phyloP scores from a whole-genome alignment of 2,888 invertebrate species.

The Lochmaea capreae region DNA sequence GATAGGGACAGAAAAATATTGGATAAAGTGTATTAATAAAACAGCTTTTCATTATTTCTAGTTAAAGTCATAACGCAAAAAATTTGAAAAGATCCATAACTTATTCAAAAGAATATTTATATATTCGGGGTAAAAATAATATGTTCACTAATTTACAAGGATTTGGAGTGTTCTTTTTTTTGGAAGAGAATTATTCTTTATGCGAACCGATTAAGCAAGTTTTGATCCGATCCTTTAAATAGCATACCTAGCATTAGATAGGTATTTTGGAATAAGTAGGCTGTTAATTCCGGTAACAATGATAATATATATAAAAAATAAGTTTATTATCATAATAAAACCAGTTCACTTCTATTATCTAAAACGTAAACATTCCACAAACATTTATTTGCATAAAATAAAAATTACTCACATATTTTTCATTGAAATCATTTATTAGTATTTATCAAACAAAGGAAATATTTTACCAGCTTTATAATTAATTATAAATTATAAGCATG shows the following conservation, averaged over 20 bases:
- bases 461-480: neutral
- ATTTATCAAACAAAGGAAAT: neutral
- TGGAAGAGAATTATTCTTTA: too few relatives aligned
- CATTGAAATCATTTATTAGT: neutral
- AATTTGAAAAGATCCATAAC: too few relatives aligned
- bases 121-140: too few relatives aligned
- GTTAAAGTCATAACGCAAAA: too few relatives aligned
- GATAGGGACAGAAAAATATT: too few relatives aligned
- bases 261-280: neutral
- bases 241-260: neutral
- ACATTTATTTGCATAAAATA: neutral
- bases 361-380: neutral
- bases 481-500: neutral
- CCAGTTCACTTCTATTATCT: neutral
- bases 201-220: too few relatives aligned
- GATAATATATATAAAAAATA: neutral
- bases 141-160: too few relatives aligned
- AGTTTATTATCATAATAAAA: neutral
- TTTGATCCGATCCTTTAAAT: too few relatives aligned
- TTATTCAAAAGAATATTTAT: too few relatives aligned
- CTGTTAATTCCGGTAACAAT: neutral
- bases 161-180: too few relatives aligned
- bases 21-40: too few relatives aligned
- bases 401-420: constrained; percentile 1
- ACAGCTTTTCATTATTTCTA: too few relatives aligned